Evolutionary conservation across 2,888 invertebrate genomes (phyloP), one percentile per base, ranked within the genome.

Genomic region (Philonicus albiceps): DNA sequence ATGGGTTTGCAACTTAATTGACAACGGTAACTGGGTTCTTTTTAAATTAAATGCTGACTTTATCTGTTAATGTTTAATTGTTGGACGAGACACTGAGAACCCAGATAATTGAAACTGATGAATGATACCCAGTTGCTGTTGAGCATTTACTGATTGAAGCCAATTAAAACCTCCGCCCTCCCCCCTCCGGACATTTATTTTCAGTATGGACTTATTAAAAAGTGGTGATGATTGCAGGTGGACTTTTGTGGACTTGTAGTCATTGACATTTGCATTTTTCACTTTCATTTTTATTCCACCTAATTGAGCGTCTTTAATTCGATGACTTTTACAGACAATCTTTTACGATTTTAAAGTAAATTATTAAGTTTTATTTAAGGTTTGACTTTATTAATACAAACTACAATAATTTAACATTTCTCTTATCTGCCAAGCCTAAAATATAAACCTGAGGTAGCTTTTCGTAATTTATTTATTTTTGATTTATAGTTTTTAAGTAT

Each of bases 231-330:
- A 64, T 37, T 64, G 64, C 34, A 64, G 37, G 64, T 64, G 55
- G n/a, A n/a, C 81, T 83, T 55, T 34, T 83, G 55, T 55, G 43
- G 81, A 64, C 81, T 64, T 83, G 81, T 83, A 83, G 64, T 83
- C 81, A 83, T 83, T 83, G 81, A 83, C 81, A 83, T 83, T 83
- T 83, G 22, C n/a, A 30, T 64, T 37, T 81, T 83, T 64, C 34
- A 83, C 81, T 83, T 83, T 83, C 81, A 83, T 83, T 83, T 78
- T 64, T 64, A 64, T 64, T 11, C 64, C 64, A 64, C 8, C 22
- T 27, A 64, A 27, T n/a, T 64, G 22, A 22, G 13, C 49, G 16
- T 64, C 64, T 11, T 64, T 7, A 64, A 27, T 27, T 64, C 64
- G 64, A 7, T 19, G n/a, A n/a, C n/a, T 4, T 49, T 49, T 49